These are phyloP conservation scores for Cichlasoma orientale DNA, from an alignment of 2,797 vertebrate species.

Conservation along the genomic window DNA sequence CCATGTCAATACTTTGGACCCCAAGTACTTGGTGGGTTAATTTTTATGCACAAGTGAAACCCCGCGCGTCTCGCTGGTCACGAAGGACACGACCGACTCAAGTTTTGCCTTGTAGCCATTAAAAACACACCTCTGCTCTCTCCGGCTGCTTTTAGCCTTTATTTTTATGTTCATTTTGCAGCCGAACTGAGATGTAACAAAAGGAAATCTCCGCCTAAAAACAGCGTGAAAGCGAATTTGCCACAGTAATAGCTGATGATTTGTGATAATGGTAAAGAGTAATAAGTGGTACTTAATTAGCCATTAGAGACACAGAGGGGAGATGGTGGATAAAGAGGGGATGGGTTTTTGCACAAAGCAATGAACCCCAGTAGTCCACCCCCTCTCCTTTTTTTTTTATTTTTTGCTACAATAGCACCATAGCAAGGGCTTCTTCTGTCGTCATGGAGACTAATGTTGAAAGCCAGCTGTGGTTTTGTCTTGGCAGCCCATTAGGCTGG, in stretches of 20 bases:
- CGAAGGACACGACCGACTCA: conserved; percentile 2
- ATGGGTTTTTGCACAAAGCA: conserved; percentile 69
- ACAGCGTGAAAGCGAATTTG: conserved; percentile 41
- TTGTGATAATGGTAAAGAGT: conserved; percentile 69
- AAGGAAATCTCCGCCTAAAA: conserved; percentile 20
- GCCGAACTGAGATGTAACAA: conserved; percentile 21
- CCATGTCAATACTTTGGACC: neutral
- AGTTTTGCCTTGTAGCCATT: neutral
- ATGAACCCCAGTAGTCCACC: conserved; percentile 58
- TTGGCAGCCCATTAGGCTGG: conserved; percentile 75
- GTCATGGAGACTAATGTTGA: conserved; percentile 78
- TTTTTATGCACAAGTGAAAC: neutral
- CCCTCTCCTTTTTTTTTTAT: conserved; percentile 15
- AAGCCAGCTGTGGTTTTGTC: conserved; percentile 80
- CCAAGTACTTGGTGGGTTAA: neutral
- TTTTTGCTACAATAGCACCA: conserved; percentile 65
- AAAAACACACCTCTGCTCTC: conserved; percentile 20
- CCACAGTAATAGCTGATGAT: conserved; percentile 70
- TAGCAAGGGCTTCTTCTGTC: conserved; percentile 69
- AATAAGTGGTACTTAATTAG: conserved; percentile 77
- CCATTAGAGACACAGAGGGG: conserved; percentile 67
- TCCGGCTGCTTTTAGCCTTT: conserved; percentile 29
- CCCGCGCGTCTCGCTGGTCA: neutral
- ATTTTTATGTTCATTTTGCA: conserved; percentile 1
- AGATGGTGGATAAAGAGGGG: conserved; percentile 65